Base-by-base conservation (phyloP, 2,113 vertebrate genomes). In the Indicator maculatus region DNA sequence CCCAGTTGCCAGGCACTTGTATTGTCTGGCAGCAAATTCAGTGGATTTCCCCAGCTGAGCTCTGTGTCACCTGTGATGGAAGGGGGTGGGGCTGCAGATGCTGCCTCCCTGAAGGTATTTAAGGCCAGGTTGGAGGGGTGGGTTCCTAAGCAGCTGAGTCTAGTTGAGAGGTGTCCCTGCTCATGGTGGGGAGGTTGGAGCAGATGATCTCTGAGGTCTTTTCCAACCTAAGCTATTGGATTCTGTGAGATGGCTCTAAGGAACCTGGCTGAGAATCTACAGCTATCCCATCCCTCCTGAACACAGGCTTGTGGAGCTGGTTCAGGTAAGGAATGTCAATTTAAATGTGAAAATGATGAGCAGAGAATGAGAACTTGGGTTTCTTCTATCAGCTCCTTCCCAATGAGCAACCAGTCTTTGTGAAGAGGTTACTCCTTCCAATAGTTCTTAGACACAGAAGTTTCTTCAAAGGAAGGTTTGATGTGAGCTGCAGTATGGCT, bases 301-400 rank as follows among this genome's bases (percentile, higher is more conserved):
- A 12, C 14, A 17, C 0, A 11, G 19, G 4, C 19, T 91, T 67
- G 8, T 20, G 36, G 63, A 64, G 27, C 27, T 55, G 12, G 3
- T 44, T 63, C n/a, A 38, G 30, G 15, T 16, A 16, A 5, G 0
- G 1, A 28, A 19, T 31, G 14, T 9, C 56, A 72, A 79, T 59
- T 64, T 28, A 74, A 58, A 79, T 33, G 7, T 31, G 19, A 81
- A 86, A 71, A 90, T 65, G 3, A 23, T 33, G 27, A 80, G 7
- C 13, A 45, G 13, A 3, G 24, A 74, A 65, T 16, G 6, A 64
- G 59, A 60, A 52, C 7, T 41, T 30, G 5, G 9, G 9, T 59
- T 44, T 71, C 23, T 86, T 23, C 1, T 64, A 19, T 23, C 0
- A 0, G 16, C 41, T 83, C 4, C 16, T 9, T 64, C 65, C 9